Evolutionary conservation across 2,113 vertebrate species (phyloP).

Genomic region (Urocitellus parryii): DNA sequence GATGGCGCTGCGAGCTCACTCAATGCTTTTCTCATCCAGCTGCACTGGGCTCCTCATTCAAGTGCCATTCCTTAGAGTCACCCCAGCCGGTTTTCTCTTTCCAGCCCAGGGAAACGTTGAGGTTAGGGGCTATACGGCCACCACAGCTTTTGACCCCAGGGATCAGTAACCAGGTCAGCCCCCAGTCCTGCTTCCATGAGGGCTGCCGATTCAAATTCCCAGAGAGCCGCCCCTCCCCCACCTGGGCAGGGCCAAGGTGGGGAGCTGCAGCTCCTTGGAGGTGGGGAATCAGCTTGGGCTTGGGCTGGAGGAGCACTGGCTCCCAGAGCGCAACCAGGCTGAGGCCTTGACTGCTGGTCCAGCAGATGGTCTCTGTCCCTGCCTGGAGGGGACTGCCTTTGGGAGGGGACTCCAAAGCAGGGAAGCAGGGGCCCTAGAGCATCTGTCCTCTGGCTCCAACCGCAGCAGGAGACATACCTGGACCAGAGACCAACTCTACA

Average conservation of each 20-base stretch:
- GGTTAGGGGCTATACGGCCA: too few relatives aligned
- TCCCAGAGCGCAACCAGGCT: not conserved
- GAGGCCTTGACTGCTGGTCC: not conserved
- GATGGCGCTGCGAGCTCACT: not conserved
- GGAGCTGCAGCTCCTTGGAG: not conserved
- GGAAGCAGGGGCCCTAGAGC: not conserved
- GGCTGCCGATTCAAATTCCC: not conserved
- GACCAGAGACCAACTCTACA: not conserved
- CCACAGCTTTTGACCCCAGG: not conserved
- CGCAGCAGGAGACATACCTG: not conserved
- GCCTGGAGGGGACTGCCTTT: not conserved
- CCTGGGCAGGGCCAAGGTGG: not conserved
- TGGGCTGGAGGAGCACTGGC: not conserved
- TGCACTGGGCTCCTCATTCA: too few relatives aligned
- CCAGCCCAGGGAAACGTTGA: not conserved
- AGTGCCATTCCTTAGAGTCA: not conserved
- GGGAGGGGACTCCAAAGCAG: not conserved
- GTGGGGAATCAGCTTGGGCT: not conserved
- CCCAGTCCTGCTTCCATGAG: not conserved
- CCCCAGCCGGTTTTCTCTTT: not conserved
- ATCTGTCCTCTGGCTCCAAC: not conserved
- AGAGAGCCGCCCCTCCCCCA: too few relatives aligned
- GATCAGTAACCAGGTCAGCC: not conserved
- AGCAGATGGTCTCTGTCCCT: not conserved
- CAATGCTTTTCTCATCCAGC: fast-evolving